Evolutionary conservation across 2,113 vertebrate species (phyloP).

Genomic region (Riparia riparia): DNA sequence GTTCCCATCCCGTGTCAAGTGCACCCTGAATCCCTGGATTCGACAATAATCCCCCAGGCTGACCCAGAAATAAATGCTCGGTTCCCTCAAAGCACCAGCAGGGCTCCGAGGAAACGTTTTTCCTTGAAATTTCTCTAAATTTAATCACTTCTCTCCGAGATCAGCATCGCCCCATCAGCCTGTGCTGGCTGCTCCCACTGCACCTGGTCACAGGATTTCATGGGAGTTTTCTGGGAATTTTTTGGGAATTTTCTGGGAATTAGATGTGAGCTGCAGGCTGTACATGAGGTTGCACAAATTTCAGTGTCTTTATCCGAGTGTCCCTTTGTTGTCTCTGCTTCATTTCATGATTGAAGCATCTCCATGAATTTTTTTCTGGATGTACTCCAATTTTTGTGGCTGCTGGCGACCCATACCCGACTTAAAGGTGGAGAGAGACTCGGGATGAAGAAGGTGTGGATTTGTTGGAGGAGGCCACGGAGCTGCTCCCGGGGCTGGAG

Average conservation of each 20-base stretch:
- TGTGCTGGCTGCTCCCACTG: not conserved
- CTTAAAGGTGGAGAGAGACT: not conserved
- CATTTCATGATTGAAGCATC: not conserved
- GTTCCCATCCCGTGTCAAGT: not conserved
- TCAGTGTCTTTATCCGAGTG: accelerated
- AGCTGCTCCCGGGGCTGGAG: not conserved
- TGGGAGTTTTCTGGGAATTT: not conserved
- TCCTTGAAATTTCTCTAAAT: not conserved
- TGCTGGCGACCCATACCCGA: not conserved
- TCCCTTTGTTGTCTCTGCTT: not conserved
- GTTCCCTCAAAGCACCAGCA: not conserved
- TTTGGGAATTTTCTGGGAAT: not conserved
- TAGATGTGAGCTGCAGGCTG: not conserved
- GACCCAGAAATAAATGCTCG: not conserved
- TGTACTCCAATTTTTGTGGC: not conserved
- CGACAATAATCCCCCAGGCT: not conserved
- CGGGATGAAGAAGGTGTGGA: not conserved
- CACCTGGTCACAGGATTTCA: not conserved
- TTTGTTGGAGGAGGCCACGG: not conserved
- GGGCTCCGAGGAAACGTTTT: not conserved
- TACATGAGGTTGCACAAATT: not conserved
- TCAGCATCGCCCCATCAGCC: not conserved
- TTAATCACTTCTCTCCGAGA: not conserved
- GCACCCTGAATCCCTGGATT: not conserved
- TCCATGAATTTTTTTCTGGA: not conserved